A percentile compares a stretch with the other conserved stretches of the same genome.
phyloP scores from a whole-genome alignment of 2,888 invertebrate species.

The Drosophila neotestacea region DNA sequence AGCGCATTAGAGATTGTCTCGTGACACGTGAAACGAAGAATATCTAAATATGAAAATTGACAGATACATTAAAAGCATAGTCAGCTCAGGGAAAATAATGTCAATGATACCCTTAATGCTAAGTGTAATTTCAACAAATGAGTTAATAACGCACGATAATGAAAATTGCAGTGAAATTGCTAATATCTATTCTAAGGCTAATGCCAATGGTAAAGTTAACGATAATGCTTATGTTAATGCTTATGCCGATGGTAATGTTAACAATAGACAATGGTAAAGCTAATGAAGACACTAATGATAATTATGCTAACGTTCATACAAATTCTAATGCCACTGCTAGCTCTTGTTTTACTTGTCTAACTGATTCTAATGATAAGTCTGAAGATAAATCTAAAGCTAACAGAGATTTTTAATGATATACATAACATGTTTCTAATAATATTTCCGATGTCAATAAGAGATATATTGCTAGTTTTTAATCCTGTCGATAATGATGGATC shows the following conservation, averaged over 20 bases:
- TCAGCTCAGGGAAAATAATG: not conserved
- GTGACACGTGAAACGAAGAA: slow-evolving; percentile 25
- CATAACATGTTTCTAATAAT: no score
- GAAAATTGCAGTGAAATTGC: not conserved
- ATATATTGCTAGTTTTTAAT: no score
- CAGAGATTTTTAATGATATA: no score
- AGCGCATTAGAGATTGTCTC: slow-evolving; percentile 41
- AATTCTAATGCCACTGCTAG: not conserved
- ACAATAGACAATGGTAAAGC: not conserved
- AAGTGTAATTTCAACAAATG: not conserved
- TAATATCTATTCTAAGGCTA: not conserved
- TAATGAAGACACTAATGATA: not conserved
- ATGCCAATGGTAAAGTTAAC: not conserved
- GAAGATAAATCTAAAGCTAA: no score
- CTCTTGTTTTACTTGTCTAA: no score
- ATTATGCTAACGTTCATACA: not conserved
- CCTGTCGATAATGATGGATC: no score
- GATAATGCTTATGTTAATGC: not conserved
- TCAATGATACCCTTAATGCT: not conserved
- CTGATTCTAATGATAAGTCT: no score
- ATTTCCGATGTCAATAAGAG: no score
- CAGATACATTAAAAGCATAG: not conserved
- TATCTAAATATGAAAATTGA: not conserved
- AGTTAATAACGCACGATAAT: not conserved
- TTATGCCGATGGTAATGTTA: not conserved